phyloP scores from a whole-genome alignment of 2,113 vertebrate genomes.

The Catharus fuscescens region DNA sequence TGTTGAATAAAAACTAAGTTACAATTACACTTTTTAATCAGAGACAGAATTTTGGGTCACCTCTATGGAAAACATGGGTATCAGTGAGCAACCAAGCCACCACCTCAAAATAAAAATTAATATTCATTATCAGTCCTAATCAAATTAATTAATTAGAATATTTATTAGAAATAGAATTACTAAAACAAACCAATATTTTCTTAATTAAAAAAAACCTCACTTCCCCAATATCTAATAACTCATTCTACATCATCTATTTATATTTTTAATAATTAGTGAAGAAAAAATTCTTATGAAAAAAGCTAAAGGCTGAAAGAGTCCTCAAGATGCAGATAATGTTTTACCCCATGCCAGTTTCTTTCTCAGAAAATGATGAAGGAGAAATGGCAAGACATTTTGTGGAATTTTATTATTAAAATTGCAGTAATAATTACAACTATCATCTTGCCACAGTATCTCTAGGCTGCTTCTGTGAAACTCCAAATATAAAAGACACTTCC shows the following conservation, averaged over 20 bases:
- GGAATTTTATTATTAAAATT: neutral
- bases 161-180: neutral
- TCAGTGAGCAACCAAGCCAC: neutral
- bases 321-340: neutral
- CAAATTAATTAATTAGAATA: neutral
- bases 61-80: conserved; percentile 28
- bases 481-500: neutral
- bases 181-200: neutral
- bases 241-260: neutral
- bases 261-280: neutral
- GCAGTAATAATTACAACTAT: neutral
- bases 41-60: conserved; percentile 52
- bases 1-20: conserved; percentile 40
- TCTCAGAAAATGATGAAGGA: neutral
- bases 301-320: neutral
- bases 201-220: neutral
- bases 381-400: neutral
- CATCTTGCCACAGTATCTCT: neutral
- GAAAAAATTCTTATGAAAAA: neutral
- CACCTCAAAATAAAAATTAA: conserved; percentile 24
- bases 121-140: neutral
- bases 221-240: neutral
- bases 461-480: neutral
- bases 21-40: conserved; percentile 50
- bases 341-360: neutral